Conservation (phyloP, 1,140 invertebrate species). For the Plodia interpunctella region DNA sequence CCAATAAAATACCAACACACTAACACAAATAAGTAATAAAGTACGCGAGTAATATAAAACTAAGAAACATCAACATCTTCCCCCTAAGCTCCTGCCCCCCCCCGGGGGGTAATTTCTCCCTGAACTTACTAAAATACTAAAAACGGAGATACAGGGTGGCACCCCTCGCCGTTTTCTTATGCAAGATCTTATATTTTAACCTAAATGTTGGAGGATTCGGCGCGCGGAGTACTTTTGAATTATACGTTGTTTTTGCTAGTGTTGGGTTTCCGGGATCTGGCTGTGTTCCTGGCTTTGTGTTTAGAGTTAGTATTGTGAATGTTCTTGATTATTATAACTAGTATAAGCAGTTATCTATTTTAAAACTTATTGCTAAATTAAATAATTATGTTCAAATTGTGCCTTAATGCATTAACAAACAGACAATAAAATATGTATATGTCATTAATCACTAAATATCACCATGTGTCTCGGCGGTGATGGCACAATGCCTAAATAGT, state of each 20-base stretch:
- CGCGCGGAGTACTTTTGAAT: slow-evolving; percentile 19
- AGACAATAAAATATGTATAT: too few species aligned
- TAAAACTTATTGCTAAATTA: too few species aligned
- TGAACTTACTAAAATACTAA: slow-evolving; percentile 76
- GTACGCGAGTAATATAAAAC: slow-evolving; percentile 74
- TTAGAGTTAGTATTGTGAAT: not conserved
- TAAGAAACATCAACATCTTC: slow-evolving; percentile 76
- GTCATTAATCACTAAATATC: too few species aligned
- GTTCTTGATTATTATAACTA: too few species aligned
- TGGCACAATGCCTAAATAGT: too few species aligned
- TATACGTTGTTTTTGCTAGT: slow-evolving; percentile 17
- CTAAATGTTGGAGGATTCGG: slow-evolving; percentile 60
- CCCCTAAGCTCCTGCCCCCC: slow-evolving; percentile 29
- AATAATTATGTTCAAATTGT: too few species aligned
- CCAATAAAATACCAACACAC: slow-evolving; percentile 43
- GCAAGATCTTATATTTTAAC: slow-evolving; percentile 76
- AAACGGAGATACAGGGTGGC: slow-evolving; percentile 69
- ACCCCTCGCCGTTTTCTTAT: slow-evolving; percentile 66
- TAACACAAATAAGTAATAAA: slow-evolving; percentile 73
- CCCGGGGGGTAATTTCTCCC: slow-evolving; percentile 59
- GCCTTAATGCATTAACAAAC: too few species aligned
- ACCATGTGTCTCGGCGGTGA: too few species aligned
- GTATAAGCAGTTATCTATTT: too few species aligned
- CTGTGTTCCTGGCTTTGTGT: slow-evolving; percentile 3
- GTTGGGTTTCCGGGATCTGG: not conserved